phyloP scores from a whole-genome alignment of 2,113 vertebrate species.

The Riparia riparia region DNA sequence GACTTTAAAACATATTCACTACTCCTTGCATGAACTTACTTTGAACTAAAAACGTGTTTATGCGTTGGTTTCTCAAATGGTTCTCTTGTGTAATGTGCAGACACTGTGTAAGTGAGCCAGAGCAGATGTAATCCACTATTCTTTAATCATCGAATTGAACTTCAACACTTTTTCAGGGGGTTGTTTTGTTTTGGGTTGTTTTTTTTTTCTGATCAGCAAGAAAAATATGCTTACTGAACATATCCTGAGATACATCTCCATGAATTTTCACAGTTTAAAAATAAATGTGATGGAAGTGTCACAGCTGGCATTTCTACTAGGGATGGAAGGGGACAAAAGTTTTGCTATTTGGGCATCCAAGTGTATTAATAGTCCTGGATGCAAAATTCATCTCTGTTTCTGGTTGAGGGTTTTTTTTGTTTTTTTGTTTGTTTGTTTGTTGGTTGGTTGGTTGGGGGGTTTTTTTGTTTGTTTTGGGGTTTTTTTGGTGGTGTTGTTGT shows the following conservation, averaged over 20 bases:
- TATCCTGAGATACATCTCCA: neutral
- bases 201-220: neutral
- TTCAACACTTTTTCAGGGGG: neutral
- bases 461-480: too few species aligned
- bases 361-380: neutral
- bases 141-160: neutral
- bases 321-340: neutral
- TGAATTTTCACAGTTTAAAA: neutral
- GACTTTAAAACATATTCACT: rapidly evolving
- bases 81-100: neutral
- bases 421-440: too few species aligned
- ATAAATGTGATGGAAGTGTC: neutral
- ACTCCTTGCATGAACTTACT: neutral
- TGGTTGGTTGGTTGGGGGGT: too few species aligned
- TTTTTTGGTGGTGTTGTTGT: too few species aligned
- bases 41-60: neutral
- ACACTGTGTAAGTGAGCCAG: neutral
- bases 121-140: rapidly evolving
- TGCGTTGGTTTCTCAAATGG: neutral
- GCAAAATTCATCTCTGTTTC: neutral
- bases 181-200: too few species aligned
- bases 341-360: neutral
- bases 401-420: neutral
- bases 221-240: neutral
- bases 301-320: rapidly evolving